phyloP scores from a whole-genome alignment of 2,888 invertebrate species.

The Eupelmus urozonus region DNA sequence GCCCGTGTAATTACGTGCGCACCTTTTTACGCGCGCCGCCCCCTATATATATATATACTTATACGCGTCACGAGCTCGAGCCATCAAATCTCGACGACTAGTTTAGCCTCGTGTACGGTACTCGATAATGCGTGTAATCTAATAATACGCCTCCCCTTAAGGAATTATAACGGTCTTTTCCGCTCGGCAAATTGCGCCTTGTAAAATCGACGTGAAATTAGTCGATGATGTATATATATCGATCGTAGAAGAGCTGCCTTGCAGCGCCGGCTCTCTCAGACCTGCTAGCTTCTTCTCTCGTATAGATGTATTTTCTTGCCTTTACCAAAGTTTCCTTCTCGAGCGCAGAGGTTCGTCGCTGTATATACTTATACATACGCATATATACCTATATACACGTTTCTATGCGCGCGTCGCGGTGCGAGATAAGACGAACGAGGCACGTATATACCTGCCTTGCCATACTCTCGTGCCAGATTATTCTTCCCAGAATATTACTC shows the following conservation, averaged over 20 bases:
- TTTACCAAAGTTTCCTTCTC: no score
- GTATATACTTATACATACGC: neutral
- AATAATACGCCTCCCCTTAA: no score
- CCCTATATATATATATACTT: conserved; percentile 6
- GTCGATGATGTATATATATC: conserved; percentile 30
- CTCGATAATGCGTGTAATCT: conserved; percentile 37
- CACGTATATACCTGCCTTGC: no score
- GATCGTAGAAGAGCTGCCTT: no score
- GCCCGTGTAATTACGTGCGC: conserved; percentile 72
- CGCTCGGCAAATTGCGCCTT: conserved; percentile 58
- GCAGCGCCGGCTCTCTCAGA: no score
- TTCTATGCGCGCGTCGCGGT: neutral
- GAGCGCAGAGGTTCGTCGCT: neutral
- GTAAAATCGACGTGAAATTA: conserved; percentile 62
- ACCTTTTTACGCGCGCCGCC: conserved; percentile 60
- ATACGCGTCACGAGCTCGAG: conserved; percentile 1
- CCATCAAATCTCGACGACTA: neutral
- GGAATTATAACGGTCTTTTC: no score
- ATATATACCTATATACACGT: neutral
- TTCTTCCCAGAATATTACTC: neutral
- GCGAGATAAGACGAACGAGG: conserved; percentile 10
- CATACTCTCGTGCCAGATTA: no score
- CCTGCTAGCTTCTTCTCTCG: no score
- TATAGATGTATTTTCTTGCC: no score
- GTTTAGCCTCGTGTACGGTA: neutral